A percentile compares a stretch with the other conserved stretches of the same genome.
Evolutionary conservation across 2,888 invertebrate species (phyloP).

Genomic region (Thymelicus acteon): DNA sequence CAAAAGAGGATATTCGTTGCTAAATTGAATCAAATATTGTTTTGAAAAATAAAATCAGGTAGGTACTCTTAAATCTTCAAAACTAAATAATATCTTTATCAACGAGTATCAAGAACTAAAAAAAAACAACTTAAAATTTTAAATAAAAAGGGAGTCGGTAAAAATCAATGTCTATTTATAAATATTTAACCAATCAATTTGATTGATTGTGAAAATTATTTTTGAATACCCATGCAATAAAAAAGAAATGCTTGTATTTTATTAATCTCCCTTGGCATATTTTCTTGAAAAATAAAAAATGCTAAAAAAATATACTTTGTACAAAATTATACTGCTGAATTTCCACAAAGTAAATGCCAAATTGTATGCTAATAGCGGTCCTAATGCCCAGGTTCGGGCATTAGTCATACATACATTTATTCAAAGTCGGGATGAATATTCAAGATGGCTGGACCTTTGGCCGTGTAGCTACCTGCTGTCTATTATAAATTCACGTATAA

Average conservation of each 20-base stretch:
- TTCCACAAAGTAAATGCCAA: slow-evolving; percentile 16
- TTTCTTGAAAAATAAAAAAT: background rate
- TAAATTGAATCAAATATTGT: no score
- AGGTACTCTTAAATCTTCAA: no score
- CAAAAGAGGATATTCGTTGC: no score
- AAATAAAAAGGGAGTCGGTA: background rate
- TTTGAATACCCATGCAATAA: no score
- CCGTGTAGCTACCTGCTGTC: background rate
- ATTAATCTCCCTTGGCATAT: background rate
- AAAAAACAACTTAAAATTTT: background rate
- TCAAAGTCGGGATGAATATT: slow-evolving; percentile 22
- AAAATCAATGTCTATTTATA: background rate
- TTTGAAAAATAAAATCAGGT: no score
- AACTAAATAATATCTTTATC: no score
- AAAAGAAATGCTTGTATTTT: background rate
- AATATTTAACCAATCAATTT: background rate
- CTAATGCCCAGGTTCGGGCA: slow-evolving; percentile 17
- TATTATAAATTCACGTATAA: slow-evolving; percentile 1
- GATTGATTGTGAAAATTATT: no score
- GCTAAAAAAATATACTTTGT: background rate
- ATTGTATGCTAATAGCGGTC: slow-evolving; percentile 15
- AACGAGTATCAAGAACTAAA: no score
- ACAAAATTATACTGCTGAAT: slow-evolving; percentile 15
- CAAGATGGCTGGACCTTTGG: slow-evolving; percentile 24
- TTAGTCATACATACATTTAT: slow-evolving; percentile 21